A percentile compares a stretch with the other conserved stretches of the same genome.
Conservation (phyloP, 2,888 invertebrate genomes). For the Plebejus anna region DNA sequence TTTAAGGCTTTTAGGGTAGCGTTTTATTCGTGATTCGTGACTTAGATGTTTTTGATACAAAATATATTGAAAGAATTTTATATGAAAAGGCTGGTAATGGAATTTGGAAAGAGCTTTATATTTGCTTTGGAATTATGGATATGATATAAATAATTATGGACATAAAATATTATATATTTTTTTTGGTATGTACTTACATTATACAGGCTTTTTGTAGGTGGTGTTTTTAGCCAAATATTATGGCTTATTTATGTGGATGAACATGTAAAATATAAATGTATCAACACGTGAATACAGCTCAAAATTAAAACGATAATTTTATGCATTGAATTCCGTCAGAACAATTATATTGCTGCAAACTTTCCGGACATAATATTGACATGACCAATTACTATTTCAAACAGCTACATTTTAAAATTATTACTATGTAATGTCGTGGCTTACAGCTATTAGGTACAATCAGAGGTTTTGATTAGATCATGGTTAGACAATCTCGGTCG, state of each 20-base stretch:
- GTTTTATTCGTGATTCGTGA: constrained; percentile 18
- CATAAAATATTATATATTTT: too few species aligned
- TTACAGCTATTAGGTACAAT: too few species aligned
- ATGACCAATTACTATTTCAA: neutral
- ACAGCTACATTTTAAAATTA: too few species aligned
- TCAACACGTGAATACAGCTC: neutral
- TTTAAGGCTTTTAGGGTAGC: constrained; percentile 2
- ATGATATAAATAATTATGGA: neutral
- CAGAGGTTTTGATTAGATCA: too few species aligned
- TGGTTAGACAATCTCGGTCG: too few species aligned
- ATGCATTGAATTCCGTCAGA: neutral
- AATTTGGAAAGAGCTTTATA: neutral
- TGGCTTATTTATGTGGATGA: neutral
- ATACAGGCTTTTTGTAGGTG: too few species aligned
- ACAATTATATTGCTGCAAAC: neutral
- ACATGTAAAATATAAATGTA: neutral
- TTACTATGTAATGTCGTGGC: too few species aligned
- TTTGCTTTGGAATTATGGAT: neutral
- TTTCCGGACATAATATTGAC: neutral
- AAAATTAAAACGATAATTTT: constrained; percentile 3
- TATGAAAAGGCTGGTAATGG: neutral
- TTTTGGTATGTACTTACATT: too few species aligned
- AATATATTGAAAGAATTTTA: neutral
- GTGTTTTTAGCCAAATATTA: too few species aligned
- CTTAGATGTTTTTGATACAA: constrained; percentile 16